Conservation (phyloP, 2,113 vertebrate genomes). For the Tragelaphus strepsiceros region DNA sequence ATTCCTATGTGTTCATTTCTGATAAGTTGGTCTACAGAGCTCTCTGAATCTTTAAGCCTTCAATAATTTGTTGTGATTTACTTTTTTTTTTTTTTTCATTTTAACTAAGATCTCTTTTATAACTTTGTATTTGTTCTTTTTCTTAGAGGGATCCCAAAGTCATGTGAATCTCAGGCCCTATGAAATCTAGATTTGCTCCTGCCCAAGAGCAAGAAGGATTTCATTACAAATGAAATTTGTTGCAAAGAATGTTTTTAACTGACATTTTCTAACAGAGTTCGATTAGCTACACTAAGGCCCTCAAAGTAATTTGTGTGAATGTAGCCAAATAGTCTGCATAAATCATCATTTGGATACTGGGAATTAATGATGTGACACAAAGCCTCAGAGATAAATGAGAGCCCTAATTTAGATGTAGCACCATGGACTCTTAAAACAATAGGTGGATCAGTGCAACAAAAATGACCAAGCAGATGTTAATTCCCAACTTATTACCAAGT, state of each 20-base stretch:
- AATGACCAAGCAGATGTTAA: slow-evolving; percentile 17
- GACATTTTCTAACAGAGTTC: not conserved
- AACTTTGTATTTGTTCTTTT: not conserved
- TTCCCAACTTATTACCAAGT: not conserved
- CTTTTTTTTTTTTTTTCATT: not conserved
- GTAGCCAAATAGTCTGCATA: not conserved
- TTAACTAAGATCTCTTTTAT: not conserved
- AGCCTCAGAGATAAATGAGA: not conserved
- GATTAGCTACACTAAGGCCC: not conserved
- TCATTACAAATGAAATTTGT: not conserved
- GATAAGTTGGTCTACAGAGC: not conserved
- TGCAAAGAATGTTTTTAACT: not conserved
- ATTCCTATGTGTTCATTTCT: not conserved
- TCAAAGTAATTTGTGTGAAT: not conserved
- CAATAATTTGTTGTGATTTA: not conserved
- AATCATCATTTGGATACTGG: not conserved
- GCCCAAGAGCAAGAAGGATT: not conserved
- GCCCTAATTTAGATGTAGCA: not conserved
- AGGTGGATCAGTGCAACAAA: not conserved
- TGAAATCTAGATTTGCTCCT: not conserved
- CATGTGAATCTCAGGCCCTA: not conserved
- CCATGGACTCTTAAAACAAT: not conserved
- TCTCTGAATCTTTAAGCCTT: not conserved
- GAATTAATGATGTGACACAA: not conserved
- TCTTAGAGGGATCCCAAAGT: not conserved